phyloP scores from a whole-genome alignment of 2,888 invertebrate species.

The Adelphocoris suturalis region DNA sequence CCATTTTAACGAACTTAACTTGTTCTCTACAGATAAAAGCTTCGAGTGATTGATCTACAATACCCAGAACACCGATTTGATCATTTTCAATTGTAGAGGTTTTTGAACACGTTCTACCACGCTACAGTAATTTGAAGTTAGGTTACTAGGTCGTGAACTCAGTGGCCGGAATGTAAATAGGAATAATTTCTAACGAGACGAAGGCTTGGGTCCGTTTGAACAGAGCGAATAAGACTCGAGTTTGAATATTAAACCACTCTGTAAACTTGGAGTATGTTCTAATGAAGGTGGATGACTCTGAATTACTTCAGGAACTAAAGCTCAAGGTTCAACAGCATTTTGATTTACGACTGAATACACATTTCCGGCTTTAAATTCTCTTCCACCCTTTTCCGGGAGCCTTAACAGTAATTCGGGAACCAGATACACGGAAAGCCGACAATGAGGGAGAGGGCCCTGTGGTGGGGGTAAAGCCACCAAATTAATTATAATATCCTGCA shows the following conservation, averaged over 20 bases:
- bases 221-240: no score
- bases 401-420: slow-evolving; percentile 7
- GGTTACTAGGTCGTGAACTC: no score
- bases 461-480: slow-evolving; percentile 48
- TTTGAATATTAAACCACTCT: not conserved
- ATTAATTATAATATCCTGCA: slow-evolving; percentile 70
- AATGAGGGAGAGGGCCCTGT: not conserved
- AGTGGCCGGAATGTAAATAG: no score
- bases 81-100: no score
- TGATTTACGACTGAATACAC: slow-evolving; percentile 51
- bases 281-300: slow-evolving; percentile 13
- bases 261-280: not conserved
- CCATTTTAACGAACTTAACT: no score
- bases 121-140: no score
- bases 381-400: not conserved
- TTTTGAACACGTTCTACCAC: no score
- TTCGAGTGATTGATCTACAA: no score
- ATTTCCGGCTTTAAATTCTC: not conserved
- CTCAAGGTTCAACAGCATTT: not conserved
- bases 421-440: slow-evolving; percentile 12
- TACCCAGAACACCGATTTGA: no score
- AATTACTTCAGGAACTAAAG: slow-evolving; percentile 41
- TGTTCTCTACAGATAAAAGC: no score
- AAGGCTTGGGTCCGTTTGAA: no score
- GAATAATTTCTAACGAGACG: no score